These are phyloP conservation scores for Trichoplax adhaerens DNA, from an alignment of 37 sponge, comb jelly and placozoan species.

Conservation along the genomic window DNA sequence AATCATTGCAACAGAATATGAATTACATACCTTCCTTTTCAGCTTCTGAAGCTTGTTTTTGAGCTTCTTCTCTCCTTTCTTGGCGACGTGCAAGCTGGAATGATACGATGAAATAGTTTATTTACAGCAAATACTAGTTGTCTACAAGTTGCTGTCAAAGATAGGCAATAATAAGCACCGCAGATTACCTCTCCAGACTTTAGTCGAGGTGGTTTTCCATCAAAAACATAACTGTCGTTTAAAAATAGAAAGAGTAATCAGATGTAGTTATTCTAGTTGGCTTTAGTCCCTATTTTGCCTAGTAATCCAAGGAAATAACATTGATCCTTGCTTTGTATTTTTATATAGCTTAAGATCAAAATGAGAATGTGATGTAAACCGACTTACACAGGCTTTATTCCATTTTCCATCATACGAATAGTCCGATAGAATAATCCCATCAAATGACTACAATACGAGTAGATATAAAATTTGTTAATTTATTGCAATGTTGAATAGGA, in stretches of 20 bases:
- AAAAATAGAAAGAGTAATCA: not conserved
- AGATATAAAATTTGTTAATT: no score
- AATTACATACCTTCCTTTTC: slow-evolving; percentile 48
- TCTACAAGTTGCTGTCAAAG: not conserved
- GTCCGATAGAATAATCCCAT: slow-evolving; percentile 95
- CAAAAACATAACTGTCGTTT: slow-evolving; percentile 74
- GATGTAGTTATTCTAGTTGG: no score
- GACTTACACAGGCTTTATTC: slow-evolving; percentile 90
- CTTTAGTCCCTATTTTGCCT: no score
- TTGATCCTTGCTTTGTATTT: no score
- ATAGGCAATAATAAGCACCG: not conserved
- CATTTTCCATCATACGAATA: slow-evolving; percentile 89
- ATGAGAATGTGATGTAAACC: not conserved
- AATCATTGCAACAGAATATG: not conserved
- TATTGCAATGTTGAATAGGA: no score
- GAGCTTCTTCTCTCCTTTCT: slow-evolving; percentile 82
- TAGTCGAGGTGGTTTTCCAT: slow-evolving; percentile 91
- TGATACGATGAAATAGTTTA: not conserved
- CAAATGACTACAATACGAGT: slow-evolving; percentile 40
- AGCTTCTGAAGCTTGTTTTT: slow-evolving; percentile 57
- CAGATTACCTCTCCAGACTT: slow-evolving; percentile 82
- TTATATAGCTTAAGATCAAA: no score
- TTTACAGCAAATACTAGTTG: not conserved
- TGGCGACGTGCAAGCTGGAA: slow-evolving; percentile 61
- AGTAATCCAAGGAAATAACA: no score